Conservation (phyloP, 2,113 vertebrate genomes). For the Glaucomys volans region DNA sequence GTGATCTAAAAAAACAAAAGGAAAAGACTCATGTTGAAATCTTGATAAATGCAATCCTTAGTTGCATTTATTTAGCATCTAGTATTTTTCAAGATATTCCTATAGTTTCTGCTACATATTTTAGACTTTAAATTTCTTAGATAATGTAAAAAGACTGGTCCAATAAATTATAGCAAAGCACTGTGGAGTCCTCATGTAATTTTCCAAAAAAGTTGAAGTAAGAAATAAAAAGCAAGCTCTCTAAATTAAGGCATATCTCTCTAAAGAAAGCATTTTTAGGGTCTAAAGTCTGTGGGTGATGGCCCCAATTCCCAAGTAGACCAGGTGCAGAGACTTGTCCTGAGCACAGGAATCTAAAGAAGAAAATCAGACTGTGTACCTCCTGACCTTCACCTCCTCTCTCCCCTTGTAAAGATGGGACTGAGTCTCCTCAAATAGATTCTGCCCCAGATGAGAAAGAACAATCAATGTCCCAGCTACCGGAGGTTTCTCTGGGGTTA, state of each 20-base stretch:
- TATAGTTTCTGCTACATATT: constrained; percentile 33
- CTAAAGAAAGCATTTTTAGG: constrained; percentile 70
- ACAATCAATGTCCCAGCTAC: constrained; percentile 62
- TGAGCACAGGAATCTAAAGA: constrained; percentile 60
- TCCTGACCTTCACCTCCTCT: constrained; percentile 51
- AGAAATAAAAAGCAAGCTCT: constrained; percentile 65
- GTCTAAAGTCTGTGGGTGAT: constrained; percentile 60
- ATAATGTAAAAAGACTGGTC: constrained; percentile 3
- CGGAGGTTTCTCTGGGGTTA: constrained; percentile 70
- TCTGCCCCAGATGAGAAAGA: constrained; percentile 65
- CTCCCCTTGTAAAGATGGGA: constrained; percentile 51
- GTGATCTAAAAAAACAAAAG: neutral
- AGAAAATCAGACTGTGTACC: constrained; percentile 56
- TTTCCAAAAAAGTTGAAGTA: constrained; percentile 65
- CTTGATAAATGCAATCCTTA: neutral
- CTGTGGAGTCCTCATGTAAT: constrained; percentile 48
- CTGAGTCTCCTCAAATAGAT: constrained; percentile 69
- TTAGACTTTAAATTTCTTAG: constrained; percentile 28
- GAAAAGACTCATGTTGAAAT: neutral
- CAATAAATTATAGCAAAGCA: constrained; percentile 45
- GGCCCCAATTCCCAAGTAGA: constrained; percentile 65
- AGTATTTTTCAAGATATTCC: neutral
- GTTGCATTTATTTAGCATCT: constrained; percentile 16
- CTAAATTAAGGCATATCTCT: constrained; percentile 25
- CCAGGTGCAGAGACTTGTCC: constrained; percentile 17